Conservation (phyloP, 2,888 invertebrate genomes). For the Torymus aiolomorphi region DNA sequence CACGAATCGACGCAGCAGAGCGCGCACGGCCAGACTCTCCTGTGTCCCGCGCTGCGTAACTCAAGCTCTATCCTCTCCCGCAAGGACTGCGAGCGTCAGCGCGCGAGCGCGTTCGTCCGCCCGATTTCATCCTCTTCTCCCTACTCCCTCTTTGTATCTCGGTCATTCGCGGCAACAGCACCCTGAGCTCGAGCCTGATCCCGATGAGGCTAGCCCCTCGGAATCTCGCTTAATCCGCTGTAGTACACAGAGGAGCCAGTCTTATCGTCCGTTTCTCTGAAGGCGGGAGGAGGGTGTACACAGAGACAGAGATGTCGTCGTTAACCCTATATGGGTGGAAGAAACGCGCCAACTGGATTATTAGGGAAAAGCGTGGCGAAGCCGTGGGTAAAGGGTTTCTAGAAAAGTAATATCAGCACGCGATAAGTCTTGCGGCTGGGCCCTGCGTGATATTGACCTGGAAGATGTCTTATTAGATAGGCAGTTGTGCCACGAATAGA, state of each 20-base stretch:
- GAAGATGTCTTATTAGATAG: too few species aligned
- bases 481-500: too few species aligned
- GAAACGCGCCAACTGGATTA: slow-evolving; percentile 18
- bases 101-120: slow-evolving; percentile 16
- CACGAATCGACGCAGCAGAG: not conserved
- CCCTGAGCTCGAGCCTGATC: not conserved
- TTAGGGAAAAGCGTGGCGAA: not conserved
- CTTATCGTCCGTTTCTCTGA: slow-evolving; percentile 26
- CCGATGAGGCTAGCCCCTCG: not conserved
- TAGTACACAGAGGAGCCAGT: slow-evolving; percentile 16
- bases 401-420: slow-evolving; percentile 25
- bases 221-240: slow-evolving; percentile 44
- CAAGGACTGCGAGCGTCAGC: not conserved
- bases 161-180: not conserved
- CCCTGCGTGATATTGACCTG: too few species aligned
- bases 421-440: not conserved
- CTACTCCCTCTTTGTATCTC: not conserved
- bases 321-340: not conserved
- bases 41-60: not conserved
- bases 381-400: not conserved
- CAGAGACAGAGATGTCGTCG: too few species aligned
- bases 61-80: not conserved
- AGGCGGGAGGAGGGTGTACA: not conserved
- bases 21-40: not conserved
- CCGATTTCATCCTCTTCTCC: slow-evolving; percentile 36